These are phyloP conservation scores for Drosophila malerkotliana DNA, from an alignment of 1,140 invertebrate genomes.

Conservation along the genomic window DNA sequence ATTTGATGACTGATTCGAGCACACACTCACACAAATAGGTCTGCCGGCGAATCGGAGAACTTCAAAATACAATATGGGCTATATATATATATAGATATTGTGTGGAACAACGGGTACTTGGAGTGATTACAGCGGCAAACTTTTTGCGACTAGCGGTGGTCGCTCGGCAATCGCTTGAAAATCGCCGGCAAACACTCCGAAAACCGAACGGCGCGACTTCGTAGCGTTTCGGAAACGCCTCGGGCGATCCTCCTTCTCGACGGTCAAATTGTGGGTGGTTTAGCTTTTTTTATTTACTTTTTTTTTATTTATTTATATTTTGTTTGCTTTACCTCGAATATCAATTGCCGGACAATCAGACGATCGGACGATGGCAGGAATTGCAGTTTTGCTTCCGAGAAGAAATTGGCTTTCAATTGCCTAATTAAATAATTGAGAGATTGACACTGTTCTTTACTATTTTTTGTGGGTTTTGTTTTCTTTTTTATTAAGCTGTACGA, in stretches of 20 bases:
- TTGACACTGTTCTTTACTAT: constrained; percentile 46
- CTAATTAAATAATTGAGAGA: constrained; percentile 76
- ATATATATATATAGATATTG: constrained; percentile 11
- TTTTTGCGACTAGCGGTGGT: constrained; percentile 63
- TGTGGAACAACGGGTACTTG: constrained; percentile 25
- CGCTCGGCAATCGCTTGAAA: constrained; percentile 27
- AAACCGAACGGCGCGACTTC: constrained; percentile 6
- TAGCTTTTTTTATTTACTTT: neutral
- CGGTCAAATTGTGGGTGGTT: neutral
- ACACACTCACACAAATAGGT: constrained; percentile 33
- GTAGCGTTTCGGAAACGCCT: constrained; percentile 8
- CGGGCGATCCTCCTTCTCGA: neutral
- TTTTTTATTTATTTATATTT: constrained; percentile 22
- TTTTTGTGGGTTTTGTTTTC: constrained; percentile 15
- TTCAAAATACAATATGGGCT: neutral
- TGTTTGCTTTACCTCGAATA: constrained; percentile 67
- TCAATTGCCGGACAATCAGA: constrained; percentile 48
- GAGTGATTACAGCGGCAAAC: constrained; percentile 77
- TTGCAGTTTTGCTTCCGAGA: constrained; percentile 31
- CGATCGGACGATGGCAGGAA: constrained; percentile 23
- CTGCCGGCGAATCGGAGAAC: constrained; percentile 11
- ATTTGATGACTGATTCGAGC: constrained; percentile 27
- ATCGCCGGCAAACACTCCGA: constrained; percentile 58
- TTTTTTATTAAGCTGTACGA: constrained; percentile 29
- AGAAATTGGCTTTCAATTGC: constrained; percentile 60